phyloP scores from a whole-genome alignment of 1,140 invertebrate species.

The Odontomachus brunneus region DNA sequence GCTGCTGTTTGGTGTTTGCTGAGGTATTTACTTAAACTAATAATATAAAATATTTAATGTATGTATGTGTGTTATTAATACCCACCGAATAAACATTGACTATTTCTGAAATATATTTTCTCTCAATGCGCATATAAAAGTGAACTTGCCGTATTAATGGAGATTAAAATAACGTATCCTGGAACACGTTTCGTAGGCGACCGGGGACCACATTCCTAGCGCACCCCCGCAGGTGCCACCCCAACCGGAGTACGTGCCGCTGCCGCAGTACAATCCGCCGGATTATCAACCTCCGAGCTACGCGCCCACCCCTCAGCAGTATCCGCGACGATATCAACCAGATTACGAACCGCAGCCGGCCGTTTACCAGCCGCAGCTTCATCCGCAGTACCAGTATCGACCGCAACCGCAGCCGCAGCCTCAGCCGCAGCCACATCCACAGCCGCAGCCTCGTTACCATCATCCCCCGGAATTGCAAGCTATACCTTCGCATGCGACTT shows the following conservation, averaged over 20 bases:
- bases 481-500: conserved; percentile 80
- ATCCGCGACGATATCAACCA: conserved; percentile 63
- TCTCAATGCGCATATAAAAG: too few species aligned
- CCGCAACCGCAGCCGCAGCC: conserved; percentile 38
- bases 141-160: background rate
- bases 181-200: conserved; percentile 85
- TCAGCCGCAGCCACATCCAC: conserved; percentile 80
- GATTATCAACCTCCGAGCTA: conserved; percentile 85
- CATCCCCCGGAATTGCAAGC: conserved; percentile 81
- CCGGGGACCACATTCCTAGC: conserved; percentile 92
- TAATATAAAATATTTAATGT: too few species aligned
- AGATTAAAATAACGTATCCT: background rate
- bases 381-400: conserved; percentile 69
- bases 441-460: conserved; percentile 82
- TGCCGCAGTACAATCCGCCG: conserved; percentile 88
- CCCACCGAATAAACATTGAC: too few species aligned
- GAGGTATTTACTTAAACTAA: too few species aligned
- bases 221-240: conserved; percentile 88
- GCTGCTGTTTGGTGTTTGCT: too few species aligned
- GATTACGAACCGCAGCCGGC: conserved; percentile 62
- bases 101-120: too few species aligned
- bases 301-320: conserved; percentile 47
- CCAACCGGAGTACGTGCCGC: conserved; percentile 87
- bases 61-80: too few species aligned
- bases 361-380: conserved; percentile 75